A percentile compares a stretch with the other conserved stretches of the same genome.
Evolutionary conservation across 2,113 vertebrate genomes (phyloP).

Genomic region (Grallaria varia): DNA sequence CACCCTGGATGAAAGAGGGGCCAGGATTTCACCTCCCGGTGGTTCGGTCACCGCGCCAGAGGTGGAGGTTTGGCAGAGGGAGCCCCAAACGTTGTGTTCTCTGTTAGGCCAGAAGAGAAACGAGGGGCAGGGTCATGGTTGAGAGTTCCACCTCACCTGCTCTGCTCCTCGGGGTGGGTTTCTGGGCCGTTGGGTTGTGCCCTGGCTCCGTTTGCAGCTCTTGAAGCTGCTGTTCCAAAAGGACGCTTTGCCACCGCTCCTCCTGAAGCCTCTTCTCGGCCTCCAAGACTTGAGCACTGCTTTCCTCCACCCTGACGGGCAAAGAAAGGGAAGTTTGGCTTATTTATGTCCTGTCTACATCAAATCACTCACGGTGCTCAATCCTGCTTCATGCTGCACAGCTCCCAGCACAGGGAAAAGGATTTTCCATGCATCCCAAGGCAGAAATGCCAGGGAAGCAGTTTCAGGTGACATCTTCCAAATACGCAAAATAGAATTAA

Average conservation of each 20-base stretch:
- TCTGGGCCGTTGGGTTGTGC: neutral
- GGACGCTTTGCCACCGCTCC: slow-evolving; percentile 35
- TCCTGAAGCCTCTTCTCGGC: slow-evolving; percentile 75
- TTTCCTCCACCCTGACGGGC: slow-evolving; percentile 72
- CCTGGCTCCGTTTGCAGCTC: slow-evolving; percentile 67
- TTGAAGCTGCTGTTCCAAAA: slow-evolving; percentile 80
- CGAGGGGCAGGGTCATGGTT: rapidly evolving
- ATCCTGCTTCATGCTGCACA: neutral
- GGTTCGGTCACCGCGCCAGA: rapidly evolving
- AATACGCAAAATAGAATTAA: neutral
- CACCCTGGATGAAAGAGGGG: neutral
- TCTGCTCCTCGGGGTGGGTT: neutral
- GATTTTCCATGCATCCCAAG: neutral
- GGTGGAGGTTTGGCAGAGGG: neutral
- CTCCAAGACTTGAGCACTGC: slow-evolving; percentile 59
- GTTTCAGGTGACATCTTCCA: neutral
- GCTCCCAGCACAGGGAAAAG: neutral
- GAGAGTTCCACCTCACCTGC: slow-evolving; percentile 40
- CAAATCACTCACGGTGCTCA: neutral
- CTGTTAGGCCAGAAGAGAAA: neutral
- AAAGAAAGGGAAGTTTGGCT: neutral
- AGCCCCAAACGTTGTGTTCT: neutral
- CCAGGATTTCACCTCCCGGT: neutral
- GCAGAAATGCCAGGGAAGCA: neutral
- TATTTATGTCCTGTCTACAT: neutral